Evolutionary conservation across 2,797 vertebrate species (phyloP), one percentile per base, ranked within the genome.

Genomic region (Phaenicophaeus curvirostris): DNA sequence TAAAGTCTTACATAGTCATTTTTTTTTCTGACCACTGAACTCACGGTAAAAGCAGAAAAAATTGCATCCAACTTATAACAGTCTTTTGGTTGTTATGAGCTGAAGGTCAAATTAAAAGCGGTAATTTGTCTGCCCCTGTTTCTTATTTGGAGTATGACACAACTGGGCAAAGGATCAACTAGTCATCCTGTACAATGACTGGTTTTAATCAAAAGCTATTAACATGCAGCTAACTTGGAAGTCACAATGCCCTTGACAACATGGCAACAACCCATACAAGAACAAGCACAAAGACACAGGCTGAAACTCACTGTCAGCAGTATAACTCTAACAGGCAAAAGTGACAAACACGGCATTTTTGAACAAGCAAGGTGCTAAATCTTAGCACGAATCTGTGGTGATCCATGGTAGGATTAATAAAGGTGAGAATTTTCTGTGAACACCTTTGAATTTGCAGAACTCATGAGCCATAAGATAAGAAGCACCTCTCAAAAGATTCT

Each of bases 81-180:
- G 14, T 42, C 71, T 81, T 87, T 39, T 7, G 7, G 50, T 31
- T 76, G 35, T 63, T 44, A 48, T 28, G 39, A 89, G 71, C 63
- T 39, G 35, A 96, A 87, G 51, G 57, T 87, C 66, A 94, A 90
- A 46, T 54, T 66, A 58, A 88, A 82, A 73, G 35, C 63, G 48
- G 53, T 39, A 44, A 87, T 93, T 79, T 73, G n/a, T 90, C 86
- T 76, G 57, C 39, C 63, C 46, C 33, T 91, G 58, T 69, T 85
- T 84, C 77, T 81, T 59, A 85, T 79, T 44, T 79, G 63, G 55
- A 90, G 71, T 30, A 66, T 33, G 46, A 85, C 62, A 93, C 71
- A 87, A 55, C 4, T 59, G 7, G 59, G 71, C 46, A 89, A 89
- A 92, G 46, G 67, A 90, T 87, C 59, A 82, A 93, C 30, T 30